Percentiles rank a stretch among this genome's conserved stretches.
phyloP scores from a whole-genome alignment of 2,797 vertebrate genomes.

The Ptychobarbus kaznakovi region DNA sequence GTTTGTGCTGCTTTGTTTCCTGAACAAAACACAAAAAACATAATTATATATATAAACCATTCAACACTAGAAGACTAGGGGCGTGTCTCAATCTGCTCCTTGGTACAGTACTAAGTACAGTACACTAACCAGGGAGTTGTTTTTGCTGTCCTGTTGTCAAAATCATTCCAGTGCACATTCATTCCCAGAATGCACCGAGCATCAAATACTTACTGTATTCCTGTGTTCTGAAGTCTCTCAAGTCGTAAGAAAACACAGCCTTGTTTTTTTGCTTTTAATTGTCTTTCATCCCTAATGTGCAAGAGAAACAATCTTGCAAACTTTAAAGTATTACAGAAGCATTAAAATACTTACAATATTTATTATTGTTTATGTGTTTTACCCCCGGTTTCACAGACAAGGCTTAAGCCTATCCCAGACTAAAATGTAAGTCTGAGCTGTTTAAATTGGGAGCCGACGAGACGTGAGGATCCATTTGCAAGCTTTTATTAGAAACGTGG shows the following conservation, averaged over 20 bases:
- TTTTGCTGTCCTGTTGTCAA: background rate
- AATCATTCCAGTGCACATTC: background rate
- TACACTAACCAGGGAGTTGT: background rate
- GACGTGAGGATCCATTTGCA: no score
- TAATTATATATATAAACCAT: background rate
- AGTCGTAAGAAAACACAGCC: background rate
- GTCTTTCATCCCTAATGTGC: slow-evolving; percentile 5
- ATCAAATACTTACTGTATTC: background rate
- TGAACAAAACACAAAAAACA: background rate
- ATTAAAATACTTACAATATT: background rate
- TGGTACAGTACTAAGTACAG: background rate
- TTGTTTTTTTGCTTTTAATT: slow-evolving; percentile 5
- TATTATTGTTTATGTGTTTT: background rate
- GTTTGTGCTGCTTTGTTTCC: slow-evolving; percentile 10
- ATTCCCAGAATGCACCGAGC: background rate
- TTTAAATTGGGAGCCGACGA: no score
- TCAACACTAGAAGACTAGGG: background rate
- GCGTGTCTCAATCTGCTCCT: background rate
- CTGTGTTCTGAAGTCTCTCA: background rate
- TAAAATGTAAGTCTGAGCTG: no score
- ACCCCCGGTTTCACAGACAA: no score
- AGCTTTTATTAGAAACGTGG: no score
- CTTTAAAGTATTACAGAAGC: background rate
- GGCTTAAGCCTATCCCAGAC: no score
- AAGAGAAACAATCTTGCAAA: background rate